Evolutionary conservation across 2,113 vertebrate species (phyloP), one percentile per base, ranked within the genome.

Genomic region (Halichoeres trimaculatus): DNA sequence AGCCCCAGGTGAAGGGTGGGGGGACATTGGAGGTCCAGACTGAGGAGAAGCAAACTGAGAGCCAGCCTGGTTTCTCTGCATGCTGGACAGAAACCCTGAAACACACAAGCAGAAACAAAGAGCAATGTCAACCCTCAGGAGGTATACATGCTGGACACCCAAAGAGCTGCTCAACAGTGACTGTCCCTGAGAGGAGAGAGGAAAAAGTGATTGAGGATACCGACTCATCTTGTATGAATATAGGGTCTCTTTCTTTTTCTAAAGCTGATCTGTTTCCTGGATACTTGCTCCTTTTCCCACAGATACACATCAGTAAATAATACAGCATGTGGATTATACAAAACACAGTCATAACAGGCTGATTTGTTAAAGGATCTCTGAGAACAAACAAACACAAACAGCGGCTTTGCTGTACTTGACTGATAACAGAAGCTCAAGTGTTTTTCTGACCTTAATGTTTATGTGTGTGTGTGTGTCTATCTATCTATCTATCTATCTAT

Each of bases 41-140:
- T 96, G 96, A 48, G 97, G 97, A 83, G 96, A 90, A 61, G 94
- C 94, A 86, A 98, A 98, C 65, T 97, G 97, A 74, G 96, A 94
- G 86, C 95, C 89, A 45, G 94, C 90, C 78, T 96, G 94, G 74
- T 95, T 98, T 90, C 97, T 96, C 88, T 97, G 97, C 74, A 97
- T 94, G 88, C 93, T 94, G 84, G 96, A 81, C 89, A 97, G 94
- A 78, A 97, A 98, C 76, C 95, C 97, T 99, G 77, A 43, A 87
- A 87, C 13, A 89, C 51, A 91, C 16, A 78, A 59, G 83, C 2
- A 38, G 1, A 65, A 30, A 74, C 11, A 41, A 56, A 69, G 59
- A 22, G 3, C 9, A 76, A 51, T 7, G 17, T 51, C 35, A 73
- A 56, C 48, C 2, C 16, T 20, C 66, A 19, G 36, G 41, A n/a